These are phyloP conservation scores for Dolomedes plantarius DNA, from an alignment of 2,888 invertebrate genomes.

Conservation along the genomic window DNA sequence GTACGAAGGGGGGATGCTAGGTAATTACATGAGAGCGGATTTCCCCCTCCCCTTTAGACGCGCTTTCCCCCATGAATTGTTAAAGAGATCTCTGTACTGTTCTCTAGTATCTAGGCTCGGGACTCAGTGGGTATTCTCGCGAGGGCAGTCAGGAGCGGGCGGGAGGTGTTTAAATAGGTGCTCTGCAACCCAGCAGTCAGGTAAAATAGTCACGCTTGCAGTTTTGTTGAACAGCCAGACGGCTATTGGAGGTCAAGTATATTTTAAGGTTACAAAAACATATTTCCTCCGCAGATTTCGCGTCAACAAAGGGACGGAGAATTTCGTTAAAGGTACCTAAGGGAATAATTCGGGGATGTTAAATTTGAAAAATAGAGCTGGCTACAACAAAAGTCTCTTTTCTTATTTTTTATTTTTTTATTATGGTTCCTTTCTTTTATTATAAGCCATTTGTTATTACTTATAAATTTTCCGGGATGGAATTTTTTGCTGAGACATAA, in stretches of 20 bases:
- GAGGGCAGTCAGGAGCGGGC: constrained; percentile 31
- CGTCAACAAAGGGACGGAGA: constrained; percentile 55
- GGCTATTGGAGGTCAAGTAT: constrained; percentile 59
- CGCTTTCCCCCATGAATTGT: constrained; percentile 64
- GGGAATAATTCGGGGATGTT: constrained; percentile 53
- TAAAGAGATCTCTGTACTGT: constrained; percentile 47
- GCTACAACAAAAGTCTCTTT: neutral
- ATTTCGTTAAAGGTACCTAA: constrained; percentile 59
- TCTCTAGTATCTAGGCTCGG: neutral
- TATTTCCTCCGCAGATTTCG: constrained; percentile 57
- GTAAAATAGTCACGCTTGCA: constrained; percentile 63
- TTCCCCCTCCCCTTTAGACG: constrained; percentile 36
- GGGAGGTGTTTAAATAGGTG: constrained; percentile 61
- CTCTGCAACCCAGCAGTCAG: constrained; percentile 28
- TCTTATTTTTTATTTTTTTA: neutral
- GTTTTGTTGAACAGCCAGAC: constrained; percentile 48
- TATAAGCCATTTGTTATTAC: constrained; percentile 19
- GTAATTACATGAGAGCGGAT: constrained; percentile 64
- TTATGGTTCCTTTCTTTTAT: constrained; percentile 15
- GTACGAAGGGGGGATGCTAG: constrained; percentile 32
- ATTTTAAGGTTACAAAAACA: constrained; percentile 58
- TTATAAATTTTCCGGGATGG: constrained; percentile 38
- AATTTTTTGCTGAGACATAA: constrained; percentile 14
- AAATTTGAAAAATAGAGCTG: constrained; percentile 57
- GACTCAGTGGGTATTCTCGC: constrained; percentile 30